Percentiles rank a stretch among this genome's conserved stretches.
Evolutionary conservation across 92 coral and sea anemone genomes (phyloP).

Genomic region (Epizoanthus stellaris): DNA sequence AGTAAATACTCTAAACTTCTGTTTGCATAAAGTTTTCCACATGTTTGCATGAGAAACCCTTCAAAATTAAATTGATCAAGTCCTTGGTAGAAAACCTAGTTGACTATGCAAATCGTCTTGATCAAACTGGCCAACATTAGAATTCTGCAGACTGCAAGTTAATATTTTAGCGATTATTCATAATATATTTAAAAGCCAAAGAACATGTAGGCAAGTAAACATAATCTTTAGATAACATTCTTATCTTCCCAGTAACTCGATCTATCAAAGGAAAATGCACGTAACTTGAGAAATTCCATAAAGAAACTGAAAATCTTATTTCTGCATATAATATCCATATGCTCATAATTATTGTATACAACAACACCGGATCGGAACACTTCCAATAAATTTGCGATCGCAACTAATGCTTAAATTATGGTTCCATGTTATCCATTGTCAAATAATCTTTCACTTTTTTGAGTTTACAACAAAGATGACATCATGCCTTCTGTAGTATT

Average conservation of each 20-base stretch:
- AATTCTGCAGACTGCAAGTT: too few relatives aligned
- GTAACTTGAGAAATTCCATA: conserved; percentile 28
- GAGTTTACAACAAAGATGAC: neutral
- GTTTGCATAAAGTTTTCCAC: too few relatives aligned
- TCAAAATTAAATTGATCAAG: too few relatives aligned
- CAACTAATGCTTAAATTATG: neutral
- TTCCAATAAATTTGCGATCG: neutral
- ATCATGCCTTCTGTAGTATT: neutral
- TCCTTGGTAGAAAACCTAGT: too few relatives aligned
- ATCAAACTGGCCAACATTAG: too few relatives aligned
- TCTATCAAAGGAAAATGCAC: neutral
- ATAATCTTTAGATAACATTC: neutral
- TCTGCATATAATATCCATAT: neutral
- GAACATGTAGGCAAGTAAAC: too few relatives aligned
- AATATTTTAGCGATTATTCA: too few relatives aligned
- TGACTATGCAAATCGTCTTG: too few relatives aligned
- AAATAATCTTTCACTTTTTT: neutral
- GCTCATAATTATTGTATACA: too few relatives aligned
- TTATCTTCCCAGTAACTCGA: conserved; percentile 10
- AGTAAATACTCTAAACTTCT: too few relatives aligned
- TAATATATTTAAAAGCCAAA: too few relatives aligned
- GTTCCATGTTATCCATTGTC: neutral
- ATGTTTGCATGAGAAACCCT: too few relatives aligned
- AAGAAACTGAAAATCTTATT: neutral
- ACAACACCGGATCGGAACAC: neutral